Base-by-base conservation (phyloP, 2,888 invertebrate genomes). In the Xestobium rufovillosum region DNA sequence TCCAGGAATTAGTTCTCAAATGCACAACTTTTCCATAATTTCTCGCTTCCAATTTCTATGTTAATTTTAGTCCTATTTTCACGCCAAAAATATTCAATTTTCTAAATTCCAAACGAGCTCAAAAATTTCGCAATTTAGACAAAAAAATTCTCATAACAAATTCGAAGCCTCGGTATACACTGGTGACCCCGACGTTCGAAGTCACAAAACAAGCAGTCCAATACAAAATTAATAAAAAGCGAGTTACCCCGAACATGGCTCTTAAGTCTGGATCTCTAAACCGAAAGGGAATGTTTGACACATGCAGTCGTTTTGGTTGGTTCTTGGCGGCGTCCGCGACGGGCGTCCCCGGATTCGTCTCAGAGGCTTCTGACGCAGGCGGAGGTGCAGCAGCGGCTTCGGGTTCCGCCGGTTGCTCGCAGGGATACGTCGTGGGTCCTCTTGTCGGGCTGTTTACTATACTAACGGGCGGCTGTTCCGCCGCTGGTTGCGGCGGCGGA, bases 241-340 rank as follows among this genome's bases (percentile, higher is more conserved):
- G 60, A 80, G 91, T 80, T 73, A 96, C 96, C 77, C 94, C 95
- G 71, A 97, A 94, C 86, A 97, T 91, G 57, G 91, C 88, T 69
- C 95, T 82, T 52, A 98, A 80, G 71, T 98, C 97, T 47, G 95
- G 95, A 74, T 98, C 97, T 72, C 97, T 82, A 75, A 96, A 98
- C 66, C 97, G 79, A 76, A 98, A 98, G 60, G 98, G 98, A 76
- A 98, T 98, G 76, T 98, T 98, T 63, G 95, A 96, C 64, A 98
- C 96, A 70, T 98, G 97, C 56, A 98, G 79, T 63, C 98, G 78
- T 69, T 98, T 96, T 55, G 89, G 92, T 65, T 88, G 88, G 58
- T 77, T 73, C 67, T 79, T 77, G 51, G 74, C 66, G 50, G 75
- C 67, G 60, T 75, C 75, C 52, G 71, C 69, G 42, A 66, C 69